These are phyloP conservation scores for Grallaria varia DNA, from an alignment of 2,113 vertebrate genomes.

Conservation along the genomic window DNA sequence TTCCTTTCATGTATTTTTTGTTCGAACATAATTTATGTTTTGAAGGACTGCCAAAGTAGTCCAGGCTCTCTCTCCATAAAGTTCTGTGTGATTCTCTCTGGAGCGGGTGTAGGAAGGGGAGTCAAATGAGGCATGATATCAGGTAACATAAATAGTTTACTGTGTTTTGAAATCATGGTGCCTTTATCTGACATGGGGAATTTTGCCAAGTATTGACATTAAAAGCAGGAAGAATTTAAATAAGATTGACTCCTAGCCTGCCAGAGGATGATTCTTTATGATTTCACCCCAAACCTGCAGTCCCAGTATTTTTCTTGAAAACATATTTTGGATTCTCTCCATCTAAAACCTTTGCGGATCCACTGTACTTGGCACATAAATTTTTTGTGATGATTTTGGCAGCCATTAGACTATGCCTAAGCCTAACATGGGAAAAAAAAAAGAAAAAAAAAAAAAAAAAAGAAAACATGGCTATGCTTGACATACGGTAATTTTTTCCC, in stretches of 20 bases:
- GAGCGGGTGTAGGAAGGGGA: background rate
- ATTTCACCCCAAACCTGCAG: conserved; percentile 17
- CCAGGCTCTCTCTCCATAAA: background rate
- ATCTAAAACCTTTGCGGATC: conserved; percentile 30
- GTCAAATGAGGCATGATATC: conserved; percentile 21
- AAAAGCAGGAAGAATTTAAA: conserved; percentile 19
- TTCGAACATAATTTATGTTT: conserved; percentile 3
- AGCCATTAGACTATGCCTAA: background rate
- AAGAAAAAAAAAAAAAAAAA: background rate
- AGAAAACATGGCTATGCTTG: background rate
- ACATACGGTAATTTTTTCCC: background rate
- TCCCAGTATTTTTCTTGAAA: conserved; percentile 17
- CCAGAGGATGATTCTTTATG: background rate
- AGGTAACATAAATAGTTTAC: conserved; percentile 8
- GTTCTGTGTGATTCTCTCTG: background rate
- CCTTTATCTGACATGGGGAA: background rate
- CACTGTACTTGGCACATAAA: background rate
- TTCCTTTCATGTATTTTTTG: conserved; percentile 14
- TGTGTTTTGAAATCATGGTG: background rate
- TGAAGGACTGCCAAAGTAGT: conserved; percentile 20
- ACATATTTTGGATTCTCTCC: conserved; percentile 41
- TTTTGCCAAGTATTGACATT: conserved; percentile 1
- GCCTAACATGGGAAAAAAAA: background rate
- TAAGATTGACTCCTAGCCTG: background rate
- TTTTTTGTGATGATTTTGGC: conserved; percentile 38